Base-by-base conservation (phyloP, 1,140 invertebrate genomes). In the Lasaia peninsularis region DNA sequence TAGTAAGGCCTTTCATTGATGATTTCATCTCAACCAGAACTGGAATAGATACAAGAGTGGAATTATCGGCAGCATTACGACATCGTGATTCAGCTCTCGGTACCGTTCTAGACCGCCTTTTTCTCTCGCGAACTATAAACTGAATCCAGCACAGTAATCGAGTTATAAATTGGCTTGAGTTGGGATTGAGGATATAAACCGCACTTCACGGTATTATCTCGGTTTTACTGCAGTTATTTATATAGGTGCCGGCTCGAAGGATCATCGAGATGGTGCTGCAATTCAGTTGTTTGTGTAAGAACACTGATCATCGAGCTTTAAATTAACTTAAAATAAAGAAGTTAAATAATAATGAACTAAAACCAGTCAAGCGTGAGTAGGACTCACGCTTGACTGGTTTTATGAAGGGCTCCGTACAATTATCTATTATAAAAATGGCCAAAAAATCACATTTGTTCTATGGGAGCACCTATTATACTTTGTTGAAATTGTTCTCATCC, bases 171-270 rank as follows among this genome's bases (percentile, higher is more conserved):
- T 40, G 35, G 7, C 34, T 11, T 12, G n/a, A 40, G 35, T 40
- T 40, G 12, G 35, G 35, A 40, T 18, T 40, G 35, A 40, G 35
- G 35, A 16, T 10, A 40, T 40, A 40, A 40, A 40, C 35, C 35
- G 35, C 35, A 40, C 35, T 40, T 40, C 14, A 40, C 35, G 35
- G 35, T 16, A 40, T 40, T 40, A 40, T 40, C 35, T 40, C 35
- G 35, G 16, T 14, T 18, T 40, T 40, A 40, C 14, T 40, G 35
- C 14, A 16, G 35, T 40, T 40, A 40, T 40, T 40, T 40, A 40
- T 40, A 40, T 9, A 40, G 35, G 35, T 16, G 14, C 16, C 16
- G 35, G 35, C 35, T 18, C 35, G 12, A 9, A 40, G 35, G 35
- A 40, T 40, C 14, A 40, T 14, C 12, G 14, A 16, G 35, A 40